Percentiles rank a stretch among this genome's conserved stretches.
Evolutionary conservation across 1,140 invertebrate genomes (phyloP).

Genomic region (Plutomurus gul): DNA sequence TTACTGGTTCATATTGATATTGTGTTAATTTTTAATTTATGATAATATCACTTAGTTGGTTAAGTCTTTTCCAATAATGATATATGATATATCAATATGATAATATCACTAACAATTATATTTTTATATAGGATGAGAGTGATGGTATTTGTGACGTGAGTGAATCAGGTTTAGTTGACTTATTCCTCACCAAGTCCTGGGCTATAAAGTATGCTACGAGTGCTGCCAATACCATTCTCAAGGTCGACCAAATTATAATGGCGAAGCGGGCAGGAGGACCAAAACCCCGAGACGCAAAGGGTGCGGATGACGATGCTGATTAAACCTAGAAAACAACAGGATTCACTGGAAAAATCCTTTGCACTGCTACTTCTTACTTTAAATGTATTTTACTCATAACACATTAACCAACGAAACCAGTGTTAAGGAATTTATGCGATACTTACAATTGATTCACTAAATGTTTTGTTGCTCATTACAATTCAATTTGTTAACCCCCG

Average conservation of each 20-base stretch:
- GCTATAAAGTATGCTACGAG: constrained; percentile 92
- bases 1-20: no score
- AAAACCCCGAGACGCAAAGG: constrained; percentile 70
- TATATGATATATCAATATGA: not conserved
- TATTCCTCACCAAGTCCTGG: constrained; percentile 88
- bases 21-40: constrained; percentile 43
- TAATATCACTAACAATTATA: not conserved
- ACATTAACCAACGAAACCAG: no score
- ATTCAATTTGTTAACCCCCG: no score
- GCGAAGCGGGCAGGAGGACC: constrained; percentile 95
- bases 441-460: no score
- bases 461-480: no score
- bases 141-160: constrained; percentile 73
- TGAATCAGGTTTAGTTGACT: constrained; percentile 78
- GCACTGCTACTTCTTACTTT: no score
- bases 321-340: no score
- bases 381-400: no score
- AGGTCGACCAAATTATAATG: constrained; percentile 99
- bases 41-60: no score
- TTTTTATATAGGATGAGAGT: constrained; percentile 59
- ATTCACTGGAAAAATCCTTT: no score
- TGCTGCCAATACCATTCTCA: constrained; percentile 89
- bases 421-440: no score
- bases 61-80: no score
- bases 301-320: constrained; percentile 67